Conservation (phyloP, 1,140 invertebrate genomes). For the Drosophila tsacasi region DNA sequence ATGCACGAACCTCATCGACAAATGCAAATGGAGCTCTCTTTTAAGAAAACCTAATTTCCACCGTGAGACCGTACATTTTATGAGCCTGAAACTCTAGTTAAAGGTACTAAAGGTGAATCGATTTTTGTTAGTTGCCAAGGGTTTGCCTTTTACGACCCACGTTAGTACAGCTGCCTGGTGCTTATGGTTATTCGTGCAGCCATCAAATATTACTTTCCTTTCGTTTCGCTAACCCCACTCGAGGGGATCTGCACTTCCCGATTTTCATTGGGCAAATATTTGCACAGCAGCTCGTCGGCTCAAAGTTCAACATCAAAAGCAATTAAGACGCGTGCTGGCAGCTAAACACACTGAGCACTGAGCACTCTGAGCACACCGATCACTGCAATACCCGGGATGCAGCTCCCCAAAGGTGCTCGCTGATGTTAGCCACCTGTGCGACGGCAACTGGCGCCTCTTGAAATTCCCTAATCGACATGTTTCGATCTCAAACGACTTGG, state of each 20-base stretch:
- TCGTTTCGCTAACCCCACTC: slow-evolving; percentile 28
- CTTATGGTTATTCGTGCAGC: slow-evolving; percentile 34
- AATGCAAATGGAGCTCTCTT: neutral
- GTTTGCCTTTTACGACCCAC: slow-evolving; percentile 15
- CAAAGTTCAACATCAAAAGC: slow-evolving; percentile 84
- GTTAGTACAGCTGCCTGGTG: slow-evolving; percentile 12
- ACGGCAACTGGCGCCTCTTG: slow-evolving; percentile 79
- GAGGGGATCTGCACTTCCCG: slow-evolving; percentile 31
- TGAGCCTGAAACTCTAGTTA: slow-evolving; percentile 7
- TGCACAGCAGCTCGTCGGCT: slow-evolving; percentile 59
- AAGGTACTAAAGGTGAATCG: slow-evolving; percentile 3
- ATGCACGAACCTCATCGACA: neutral
- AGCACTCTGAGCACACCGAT: slow-evolving; percentile 9
- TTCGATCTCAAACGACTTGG: slow-evolving; percentile 82
- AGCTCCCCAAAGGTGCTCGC: slow-evolving; percentile 70
- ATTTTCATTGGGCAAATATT: slow-evolving; percentile 65
- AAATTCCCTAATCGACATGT: slow-evolving; percentile 84
- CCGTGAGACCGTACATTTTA: neutral
- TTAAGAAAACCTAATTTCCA: neutral
- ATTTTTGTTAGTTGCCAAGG: slow-evolving; percentile 24
- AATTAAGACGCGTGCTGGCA: slow-evolving; percentile 84
- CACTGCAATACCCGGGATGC: slow-evolving; percentile 22
- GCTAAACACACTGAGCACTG: slow-evolving; percentile 23
- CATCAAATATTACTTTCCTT: slow-evolving; percentile 36
- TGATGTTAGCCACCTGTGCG: slow-evolving; percentile 77